Evolutionary conservation across 1,140 invertebrate species (phyloP), one percentile per base, ranked within the genome.

Genomic region (Megathymus violae): DNA sequence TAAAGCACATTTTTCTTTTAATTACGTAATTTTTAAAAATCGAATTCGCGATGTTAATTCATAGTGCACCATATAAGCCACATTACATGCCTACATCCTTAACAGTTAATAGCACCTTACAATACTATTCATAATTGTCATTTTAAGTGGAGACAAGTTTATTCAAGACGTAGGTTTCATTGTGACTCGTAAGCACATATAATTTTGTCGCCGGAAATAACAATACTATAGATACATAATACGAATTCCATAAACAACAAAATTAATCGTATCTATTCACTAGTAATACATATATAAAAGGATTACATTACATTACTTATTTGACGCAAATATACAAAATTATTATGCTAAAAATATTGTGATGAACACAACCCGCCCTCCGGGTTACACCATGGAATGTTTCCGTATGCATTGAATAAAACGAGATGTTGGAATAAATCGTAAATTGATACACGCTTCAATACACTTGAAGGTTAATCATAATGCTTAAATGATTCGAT

Each of bases 211-310:
- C 63, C 74, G 78, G 83, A 85, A 84, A 83, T 80, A 78, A 69
- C 82, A 58, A 83, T 84, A 85, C 76, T 85, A 88, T 88, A 52
- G 52, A 78, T 54, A 80, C 71, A 85, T 85, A 86, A 85, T 86
- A 86, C 76, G 82, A 85, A 85, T 85, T 88, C 83, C 80, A 78
- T 76, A 47, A 63, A 74, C 62, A 69, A 72, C 71, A 80, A 82
- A 74, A 73, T 71, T 59, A 50, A 34, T 73, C 59, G 60, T 67
- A 60, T 74, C 54, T 73, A 64, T 61, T 76, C 41, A 44, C 14
- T 58, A 58, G 50, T 60, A 67, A 73, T 69, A 60, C 51, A 50
- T n/a, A n/a, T n/a, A n/a, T n/a, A n/a, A n/a, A n/a, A n/a, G n/a
- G n/a, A n/a, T n/a, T n/a, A n/a, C n/a, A n/a, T n/a, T n/a, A n/a